Evolutionary conservation across 2,113 vertebrate genomes (phyloP), one percentile per base, ranked within the genome.

Genomic region (Progne subis): DNA sequence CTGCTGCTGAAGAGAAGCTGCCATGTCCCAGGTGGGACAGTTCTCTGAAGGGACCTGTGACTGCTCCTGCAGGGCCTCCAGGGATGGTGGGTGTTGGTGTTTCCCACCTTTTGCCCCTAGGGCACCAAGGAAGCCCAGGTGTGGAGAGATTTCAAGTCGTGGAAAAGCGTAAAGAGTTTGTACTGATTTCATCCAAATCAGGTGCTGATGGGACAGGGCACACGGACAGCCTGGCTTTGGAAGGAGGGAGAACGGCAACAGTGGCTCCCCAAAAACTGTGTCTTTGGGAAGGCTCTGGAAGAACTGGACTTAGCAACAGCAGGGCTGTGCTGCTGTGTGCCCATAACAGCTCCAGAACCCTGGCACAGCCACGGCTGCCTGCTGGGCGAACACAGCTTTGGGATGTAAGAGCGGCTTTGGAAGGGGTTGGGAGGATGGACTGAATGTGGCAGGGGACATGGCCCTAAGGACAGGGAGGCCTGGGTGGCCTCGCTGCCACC

Each of bases 21-120:
- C 44, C 10, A 23, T 14, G 34, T 41, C 13, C 34, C 4, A 37
- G n/a, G 12, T 15, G 52, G 61, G 56, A 11, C 21, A 46, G 14
- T 21, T 53, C 41, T 14, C 65, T 72, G 44, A 29, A n/a, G 50
- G 64, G 32, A 13, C 2, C 0, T 60, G 25, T 26, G 64, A 8
- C 47, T 50, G 50, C 64, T 81, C 16, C 29, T 34, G 49, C 41
- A 57, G 20, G 39, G 20, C n/a, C n/a, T 25, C 32, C 11, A 3
- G 25, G 31, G 8, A 2, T 6, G 26, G 0, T 74, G 28, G 14
- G 5, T 11, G 12, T 6, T 78, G 32, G 4, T 32, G 39, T 55
- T 77, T 39, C 60, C 55, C 61, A 64, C 28, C 12, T 59, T 59
- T 44, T 63, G 26, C 9, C 52, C 47, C 20, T 4, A 23, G 39